These are phyloP conservation scores for Sphaerodactylus townsendi DNA, from an alignment of 2,113 vertebrate genomes.

Conservation along the genomic window DNA sequence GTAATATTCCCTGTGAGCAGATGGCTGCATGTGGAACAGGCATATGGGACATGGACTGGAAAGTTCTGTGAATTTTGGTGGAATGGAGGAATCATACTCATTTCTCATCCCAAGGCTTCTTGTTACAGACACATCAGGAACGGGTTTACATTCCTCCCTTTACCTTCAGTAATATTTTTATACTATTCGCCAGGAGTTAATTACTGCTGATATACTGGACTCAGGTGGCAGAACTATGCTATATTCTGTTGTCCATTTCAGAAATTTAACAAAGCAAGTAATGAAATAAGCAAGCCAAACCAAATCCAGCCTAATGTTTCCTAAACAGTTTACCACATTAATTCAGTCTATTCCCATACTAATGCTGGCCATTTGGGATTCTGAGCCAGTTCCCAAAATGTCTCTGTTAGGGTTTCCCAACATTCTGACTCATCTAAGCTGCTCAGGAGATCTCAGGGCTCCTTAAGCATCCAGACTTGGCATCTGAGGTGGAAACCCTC, in stretches of 20 bases:
- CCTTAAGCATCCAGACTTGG: not conserved
- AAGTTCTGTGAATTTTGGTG: slow-evolving; percentile 44
- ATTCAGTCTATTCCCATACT: not conserved
- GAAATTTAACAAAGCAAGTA: slow-evolving; percentile 24
- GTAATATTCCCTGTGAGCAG: slow-evolving; percentile 56
- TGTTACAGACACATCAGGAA: not conserved
- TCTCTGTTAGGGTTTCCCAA: not conserved
- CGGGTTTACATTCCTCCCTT: not conserved
- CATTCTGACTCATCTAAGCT: too few relatives aligned
- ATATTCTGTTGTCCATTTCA: slow-evolving; percentile 10
- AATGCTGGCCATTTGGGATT: not conserved
- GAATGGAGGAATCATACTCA: slow-evolving; percentile 27
- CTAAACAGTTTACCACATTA: not conserved
- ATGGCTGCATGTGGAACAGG: slow-evolving; percentile 39
- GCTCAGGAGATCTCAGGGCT: not conserved
- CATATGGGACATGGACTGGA: slow-evolving; percentile 43
- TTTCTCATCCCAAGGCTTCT: slow-evolving; percentile 27
- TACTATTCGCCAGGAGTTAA: not conserved
- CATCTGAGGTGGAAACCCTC: not conserved
- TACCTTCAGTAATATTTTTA: slow-evolving; percentile 14
- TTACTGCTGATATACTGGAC: not conserved
- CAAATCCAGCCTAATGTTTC: not conserved
- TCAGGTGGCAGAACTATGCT: not conserved
- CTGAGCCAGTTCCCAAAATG: not conserved
- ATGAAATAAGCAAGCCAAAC: not conserved